Evolutionary conservation across 2,113 vertebrate genomes (phyloP).

Genomic region (Aegithalos caudatus): DNA sequence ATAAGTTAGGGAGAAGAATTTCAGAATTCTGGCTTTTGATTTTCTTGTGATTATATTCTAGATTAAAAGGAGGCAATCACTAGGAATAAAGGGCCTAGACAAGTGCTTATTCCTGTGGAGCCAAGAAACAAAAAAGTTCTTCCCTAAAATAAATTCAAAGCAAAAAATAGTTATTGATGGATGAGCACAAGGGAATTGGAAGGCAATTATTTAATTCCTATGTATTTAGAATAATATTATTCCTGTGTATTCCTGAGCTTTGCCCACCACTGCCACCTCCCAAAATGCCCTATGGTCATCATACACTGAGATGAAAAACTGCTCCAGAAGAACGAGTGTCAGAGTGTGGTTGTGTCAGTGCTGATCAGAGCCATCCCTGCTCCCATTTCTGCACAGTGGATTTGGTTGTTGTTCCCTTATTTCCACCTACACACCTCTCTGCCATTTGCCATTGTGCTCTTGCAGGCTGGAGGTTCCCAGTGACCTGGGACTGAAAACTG

Average conservation of each 20-base stretch:
- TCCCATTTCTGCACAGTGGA: not conserved
- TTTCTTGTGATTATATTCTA: not conserved
- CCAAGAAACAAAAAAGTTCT: not conserved
- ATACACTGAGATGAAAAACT: not conserved
- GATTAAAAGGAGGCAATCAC: not conserved
- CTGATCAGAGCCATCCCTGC: not conserved
- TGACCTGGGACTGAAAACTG: not conserved
- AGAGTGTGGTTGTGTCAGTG: not conserved
- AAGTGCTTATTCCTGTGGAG: not conserved
- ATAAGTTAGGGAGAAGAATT: not conserved
- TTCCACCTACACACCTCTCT: not conserved
- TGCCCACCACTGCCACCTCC: rapidly evolving
- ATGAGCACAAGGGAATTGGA: not conserved
- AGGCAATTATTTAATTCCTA: not conserved
- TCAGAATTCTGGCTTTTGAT: not conserved
- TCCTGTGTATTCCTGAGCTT: not conserved
- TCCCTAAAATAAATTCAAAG: not conserved
- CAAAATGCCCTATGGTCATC: not conserved
- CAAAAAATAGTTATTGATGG: not conserved
- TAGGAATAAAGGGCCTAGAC: not conserved
- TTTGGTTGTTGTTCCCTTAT: not conserved
- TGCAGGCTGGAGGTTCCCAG: not conserved
- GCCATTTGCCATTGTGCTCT: not conserved
- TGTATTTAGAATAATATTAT: not conserved
- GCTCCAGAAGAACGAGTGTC: not conserved